phyloP scores from a whole-genome alignment of 2,888 invertebrate species.

The Pasiphila rectangulata region DNA sequence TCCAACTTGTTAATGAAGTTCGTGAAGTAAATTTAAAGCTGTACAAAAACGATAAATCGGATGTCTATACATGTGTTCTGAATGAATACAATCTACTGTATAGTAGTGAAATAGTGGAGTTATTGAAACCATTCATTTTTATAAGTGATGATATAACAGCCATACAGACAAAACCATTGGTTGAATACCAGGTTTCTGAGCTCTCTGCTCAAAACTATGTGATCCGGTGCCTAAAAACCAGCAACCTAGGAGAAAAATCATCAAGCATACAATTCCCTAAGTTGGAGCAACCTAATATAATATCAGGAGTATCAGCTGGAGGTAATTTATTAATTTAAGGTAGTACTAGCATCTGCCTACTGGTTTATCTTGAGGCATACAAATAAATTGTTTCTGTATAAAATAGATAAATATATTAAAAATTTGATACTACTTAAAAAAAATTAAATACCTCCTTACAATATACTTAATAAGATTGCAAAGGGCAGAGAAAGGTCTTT shows the following conservation, averaged over 20 bases:
- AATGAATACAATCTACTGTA: conserved; percentile 61
- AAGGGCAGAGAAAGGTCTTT: too few relatives aligned
- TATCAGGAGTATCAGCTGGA: conserved; percentile 72
- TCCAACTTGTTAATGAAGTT: conserved; percentile 52
- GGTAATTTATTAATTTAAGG: conserved; percentile 49
- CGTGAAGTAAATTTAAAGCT: conserved; percentile 53
- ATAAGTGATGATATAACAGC: conserved; percentile 54
- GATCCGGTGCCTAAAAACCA: conserved; percentile 54
- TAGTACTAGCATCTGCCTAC: too few relatives aligned
- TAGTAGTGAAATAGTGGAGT: conserved; percentile 62
- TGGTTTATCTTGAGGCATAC: too few relatives aligned
- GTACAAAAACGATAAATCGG: conserved; percentile 44
- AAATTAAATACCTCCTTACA: too few relatives aligned
- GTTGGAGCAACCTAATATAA: conserved; percentile 73
- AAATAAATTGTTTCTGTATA: too few relatives aligned
- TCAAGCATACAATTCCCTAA: conserved; percentile 44
- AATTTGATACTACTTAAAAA: too few relatives aligned
- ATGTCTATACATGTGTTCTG: conserved; percentile 58
- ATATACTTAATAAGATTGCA: too few relatives aligned
- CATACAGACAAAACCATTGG: conserved; percentile 60
- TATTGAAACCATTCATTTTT: conserved; percentile 51
- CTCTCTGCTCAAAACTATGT: conserved; percentile 43
- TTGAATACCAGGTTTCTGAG: conserved; percentile 59
- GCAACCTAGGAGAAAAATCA: conserved; percentile 30
- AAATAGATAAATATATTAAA: too few relatives aligned